phyloP scores from a whole-genome alignment of 2,113 vertebrate genomes.

The Ploceus nigricollis region DNA sequence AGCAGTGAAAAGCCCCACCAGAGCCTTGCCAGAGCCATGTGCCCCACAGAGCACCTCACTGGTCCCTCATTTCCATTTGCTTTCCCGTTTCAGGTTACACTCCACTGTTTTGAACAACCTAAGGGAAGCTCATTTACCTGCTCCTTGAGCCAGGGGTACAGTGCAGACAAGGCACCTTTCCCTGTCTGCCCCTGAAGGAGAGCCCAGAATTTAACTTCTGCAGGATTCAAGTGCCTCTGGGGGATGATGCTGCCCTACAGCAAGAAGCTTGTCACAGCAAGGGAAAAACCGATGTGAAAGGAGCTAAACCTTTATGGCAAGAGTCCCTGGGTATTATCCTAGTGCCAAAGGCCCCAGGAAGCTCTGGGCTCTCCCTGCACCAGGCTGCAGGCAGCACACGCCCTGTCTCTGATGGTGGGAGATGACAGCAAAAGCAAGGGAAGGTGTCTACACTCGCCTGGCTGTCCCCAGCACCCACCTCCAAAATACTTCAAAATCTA shows the following conservation, averaged over 20 bases:
- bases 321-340: background rate
- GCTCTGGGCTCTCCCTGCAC: background rate
- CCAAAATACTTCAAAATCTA: background rate
- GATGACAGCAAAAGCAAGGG: background rate
- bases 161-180: background rate
- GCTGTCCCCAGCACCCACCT: background rate
- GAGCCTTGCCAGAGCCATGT: background rate
- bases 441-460: background rate
- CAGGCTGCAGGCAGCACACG: background rate
- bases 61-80: background rate
- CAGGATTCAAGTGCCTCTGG: accelerated
- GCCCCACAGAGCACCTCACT: background rate
- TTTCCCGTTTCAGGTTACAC: background rate
- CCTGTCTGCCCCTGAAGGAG: background rate
- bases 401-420: accelerated
- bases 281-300: accelerated
- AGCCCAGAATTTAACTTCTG: background rate
- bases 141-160: background rate
- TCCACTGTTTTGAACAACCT: background rate
- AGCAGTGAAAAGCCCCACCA: background rate
- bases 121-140: background rate
- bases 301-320: background rate
- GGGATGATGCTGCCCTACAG: background rate
- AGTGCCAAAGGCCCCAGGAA: background rate
- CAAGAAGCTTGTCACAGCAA: background rate